A percentile compares a stretch with the other conserved stretches of the same genome.
phyloP scores from a whole-genome alignment of 35 echinoderm and acorn worm genomes.

The Stichopus chloronotus region DNA sequence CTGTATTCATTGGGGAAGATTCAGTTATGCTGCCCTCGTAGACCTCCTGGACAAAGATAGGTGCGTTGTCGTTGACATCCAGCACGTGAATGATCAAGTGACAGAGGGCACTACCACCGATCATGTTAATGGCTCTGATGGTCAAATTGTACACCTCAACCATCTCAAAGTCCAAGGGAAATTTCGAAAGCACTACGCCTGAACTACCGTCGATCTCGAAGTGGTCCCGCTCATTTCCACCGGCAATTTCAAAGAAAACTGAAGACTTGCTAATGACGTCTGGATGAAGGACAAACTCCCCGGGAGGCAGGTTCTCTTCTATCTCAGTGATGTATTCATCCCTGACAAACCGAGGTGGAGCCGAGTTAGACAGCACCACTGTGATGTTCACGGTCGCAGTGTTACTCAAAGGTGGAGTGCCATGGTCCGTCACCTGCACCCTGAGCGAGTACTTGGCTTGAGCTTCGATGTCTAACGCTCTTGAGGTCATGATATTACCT shows the following conservation, averaged over 20 bases:
- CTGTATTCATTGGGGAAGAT: slow-evolving; percentile 78
- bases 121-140: slow-evolving; percentile 89
- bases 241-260: slow-evolving; percentile 83
- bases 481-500: slow-evolving; percentile 73
- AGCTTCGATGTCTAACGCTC: slow-evolving; percentile 78
- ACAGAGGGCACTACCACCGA: slow-evolving; percentile 67
- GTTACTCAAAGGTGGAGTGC: slow-evolving; percentile 72
- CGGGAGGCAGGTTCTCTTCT: slow-evolving; percentile 67
- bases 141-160: slow-evolving; percentile 84
- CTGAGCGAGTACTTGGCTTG: slow-evolving; percentile 73
- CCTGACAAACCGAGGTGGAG: slow-evolving; percentile 79
- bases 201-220: slow-evolving; percentile 90
- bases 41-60: slow-evolving; percentile 57
- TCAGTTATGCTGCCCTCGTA: slow-evolving; percentile 96
- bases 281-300: slow-evolving; percentile 72
- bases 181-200: slow-evolving; percentile 75
- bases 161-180: slow-evolving; percentile 83
- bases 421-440: slow-evolving; percentile 79
- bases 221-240: slow-evolving; percentile 69
- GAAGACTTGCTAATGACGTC: slow-evolving; percentile 82
- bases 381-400: slow-evolving; percentile 79
- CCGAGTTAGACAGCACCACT: slow-evolving; percentile 90
- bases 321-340: slow-evolving; percentile 84
- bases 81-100: slow-evolving; percentile 81
- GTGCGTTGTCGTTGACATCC: slow-evolving; percentile 92